Percentiles rank a stretch among this genome's conserved stretches.
Evolutionary conservation across 2,113 vertebrate genomes (phyloP).

Genomic region (Monarcha castaneiventris): DNA sequence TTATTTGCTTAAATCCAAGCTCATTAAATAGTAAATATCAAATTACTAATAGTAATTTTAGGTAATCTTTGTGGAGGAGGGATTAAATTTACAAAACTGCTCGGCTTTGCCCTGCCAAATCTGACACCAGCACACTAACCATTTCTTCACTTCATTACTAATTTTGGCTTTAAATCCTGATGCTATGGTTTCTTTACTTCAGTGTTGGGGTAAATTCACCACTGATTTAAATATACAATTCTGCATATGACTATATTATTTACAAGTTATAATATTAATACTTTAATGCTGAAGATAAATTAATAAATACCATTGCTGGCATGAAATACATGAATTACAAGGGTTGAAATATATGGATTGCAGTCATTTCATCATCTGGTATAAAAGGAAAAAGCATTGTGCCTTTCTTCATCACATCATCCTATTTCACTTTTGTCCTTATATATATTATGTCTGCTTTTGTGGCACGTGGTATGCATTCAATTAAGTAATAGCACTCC

Average conservation of each 20-base stretch:
- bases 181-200: not conserved
- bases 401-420: not conserved
- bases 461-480: not conserved
- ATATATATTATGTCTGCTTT: not conserved
- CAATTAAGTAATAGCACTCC: not conserved
- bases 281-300: not conserved
- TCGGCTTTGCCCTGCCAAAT: not conserved
- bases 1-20: not conserved
- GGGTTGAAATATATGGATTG: not conserved
- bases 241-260: not conserved
- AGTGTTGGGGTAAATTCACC: not conserved
- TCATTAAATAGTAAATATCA: conserved; percentile 12
- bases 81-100: not conserved
- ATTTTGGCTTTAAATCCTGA: not conserved
- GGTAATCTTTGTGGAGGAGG: not conserved
- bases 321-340: not conserved
- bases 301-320: not conserved
- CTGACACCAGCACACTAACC: not conserved
- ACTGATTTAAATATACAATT: not conserved
- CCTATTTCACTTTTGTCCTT: not conserved
- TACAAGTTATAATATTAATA: not conserved
- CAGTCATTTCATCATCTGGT: not conserved
- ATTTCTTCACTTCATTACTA: not conserved
- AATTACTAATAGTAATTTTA: not conserved
- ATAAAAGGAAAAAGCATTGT: not conserved